Base-by-base conservation (phyloP, 2,888 invertebrate species). In the Plagodis dolabraria region DNA sequence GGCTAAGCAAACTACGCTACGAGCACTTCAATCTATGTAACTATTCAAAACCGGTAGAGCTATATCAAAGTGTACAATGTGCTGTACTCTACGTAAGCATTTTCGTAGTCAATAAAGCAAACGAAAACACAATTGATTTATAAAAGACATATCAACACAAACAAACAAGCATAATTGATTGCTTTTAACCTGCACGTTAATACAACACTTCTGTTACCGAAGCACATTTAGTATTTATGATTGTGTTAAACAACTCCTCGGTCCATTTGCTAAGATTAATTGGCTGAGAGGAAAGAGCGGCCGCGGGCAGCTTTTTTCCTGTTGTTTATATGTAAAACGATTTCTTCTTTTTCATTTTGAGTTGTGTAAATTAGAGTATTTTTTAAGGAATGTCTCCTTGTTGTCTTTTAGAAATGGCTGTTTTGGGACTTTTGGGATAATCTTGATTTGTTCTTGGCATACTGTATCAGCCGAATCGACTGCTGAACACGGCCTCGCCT, bases 251-350 rank as follows among this genome's bases (percentile, higher is more conserved):
- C 42, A 49, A 45, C 48, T 45, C 36, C 48, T 44, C 53, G 48
- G 44, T 22, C 56, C 60, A 53, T 53, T 57, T 65, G 56, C 56
- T 44, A 69, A 72, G 69, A 76, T 75, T 76, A 75, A 75, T 75
- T 72, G 69, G 49, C 54, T 57, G 44, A 22, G 22, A 22, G 22
- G 22, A 22, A 22, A 22, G 65, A 57, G 57, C 65, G 60, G 58
- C 57, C 51, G 49, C 55, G 60, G 47, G 65, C 60, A 49, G 45
- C 46, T 59, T 45, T 53, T 53, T 56, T 65, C 54, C 67, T 57
- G 66, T 67, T 71, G 63, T 69, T 70, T 72, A 70, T 68, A 63
- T 71, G 68, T 22, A 68, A 53, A 47, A 57, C 10, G 8, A 46
- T 64, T 51, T 60, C 56, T 55, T 46, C 56, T 49, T 64, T 43